Conservation (phyloP, 2,113 vertebrate species). For the Ictalurus furcatus region DNA sequence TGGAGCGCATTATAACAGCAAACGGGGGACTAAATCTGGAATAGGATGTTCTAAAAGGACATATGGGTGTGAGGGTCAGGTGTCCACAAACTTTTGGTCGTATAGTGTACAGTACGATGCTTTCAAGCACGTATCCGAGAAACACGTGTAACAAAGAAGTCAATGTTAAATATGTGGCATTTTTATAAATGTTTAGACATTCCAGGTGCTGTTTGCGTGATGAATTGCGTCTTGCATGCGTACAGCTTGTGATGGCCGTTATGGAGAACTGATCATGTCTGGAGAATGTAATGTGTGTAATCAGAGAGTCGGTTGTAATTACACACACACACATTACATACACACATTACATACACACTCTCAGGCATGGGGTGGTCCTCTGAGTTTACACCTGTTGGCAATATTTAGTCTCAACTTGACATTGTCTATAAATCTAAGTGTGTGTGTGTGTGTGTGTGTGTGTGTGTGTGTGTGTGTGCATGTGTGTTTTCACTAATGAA, state of each 20-base stretch:
- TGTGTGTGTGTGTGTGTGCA: slow-evolving; percentile 21
- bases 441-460: slow-evolving; percentile 29
- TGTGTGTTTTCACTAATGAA: slow-evolving; percentile 23
- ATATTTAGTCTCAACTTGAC: slow-evolving; percentile 35
- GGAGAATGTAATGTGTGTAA: background rate
- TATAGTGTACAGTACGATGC: too few species aligned
- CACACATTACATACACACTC: background rate
- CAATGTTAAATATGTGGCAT: too few species aligned
- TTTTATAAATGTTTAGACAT: too few species aligned
- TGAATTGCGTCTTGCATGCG: background rate
- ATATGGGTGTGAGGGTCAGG: too few species aligned
- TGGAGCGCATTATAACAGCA: too few species aligned
- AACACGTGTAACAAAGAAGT: too few species aligned
- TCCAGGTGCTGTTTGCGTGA: background rate
- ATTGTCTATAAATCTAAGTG: slow-evolving; percentile 23
- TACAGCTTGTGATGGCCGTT: too few species aligned
- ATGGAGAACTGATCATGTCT: background rate
- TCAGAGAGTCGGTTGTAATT: background rate
- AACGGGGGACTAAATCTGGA: too few species aligned
- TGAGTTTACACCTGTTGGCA: slow-evolving; percentile 50
- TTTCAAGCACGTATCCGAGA: too few species aligned
- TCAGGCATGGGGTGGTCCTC: slow-evolving; percentile 24
- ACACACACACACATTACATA: slow-evolving; percentile 14
- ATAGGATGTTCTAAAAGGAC: too few species aligned
- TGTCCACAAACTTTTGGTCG: too few species aligned